Evolutionary conservation across 1,140 invertebrate genomes (phyloP).

Genomic region (Geopemphigus sp.): DNA sequence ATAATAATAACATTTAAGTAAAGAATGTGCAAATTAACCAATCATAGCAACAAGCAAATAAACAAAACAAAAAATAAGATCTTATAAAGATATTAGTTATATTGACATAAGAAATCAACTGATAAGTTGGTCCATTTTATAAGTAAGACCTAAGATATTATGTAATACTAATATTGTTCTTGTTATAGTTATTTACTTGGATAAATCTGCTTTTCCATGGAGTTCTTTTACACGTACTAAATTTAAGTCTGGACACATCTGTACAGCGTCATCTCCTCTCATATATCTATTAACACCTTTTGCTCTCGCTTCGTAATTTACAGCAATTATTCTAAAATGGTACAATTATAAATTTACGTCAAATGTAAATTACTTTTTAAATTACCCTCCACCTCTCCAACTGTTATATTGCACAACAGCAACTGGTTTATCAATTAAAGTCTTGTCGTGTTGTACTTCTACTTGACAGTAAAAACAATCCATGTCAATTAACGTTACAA

Average conservation of each 20-base stretch:
- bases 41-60: too few relatives aligned
- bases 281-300: slow-evolving; percentile 85
- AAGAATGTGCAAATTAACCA: too few relatives aligned
- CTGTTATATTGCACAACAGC: slow-evolving; percentile 94
- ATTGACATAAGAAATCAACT: too few relatives aligned
- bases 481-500: slow-evolving; percentile 92
- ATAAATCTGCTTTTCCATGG: slow-evolving; percentile 90
- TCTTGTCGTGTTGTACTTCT: slow-evolving; percentile 82
- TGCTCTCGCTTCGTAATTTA: slow-evolving; percentile 91
- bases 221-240: slow-evolving; percentile 81
- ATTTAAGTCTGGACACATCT: slow-evolving; percentile 81
- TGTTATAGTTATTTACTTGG: slow-evolving; percentile 66
- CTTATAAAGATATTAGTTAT: too few relatives aligned
- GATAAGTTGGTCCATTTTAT: too few relatives aligned
- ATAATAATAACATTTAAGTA: too few relatives aligned
- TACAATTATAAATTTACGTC: slow-evolving; percentile 55
- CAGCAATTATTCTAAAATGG: slow-evolving; percentile 82
- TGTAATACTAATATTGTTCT: not conserved
- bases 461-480: slow-evolving; percentile 98
- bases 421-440: slow-evolving; percentile 79
- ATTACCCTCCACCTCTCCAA: slow-evolving; percentile 85
- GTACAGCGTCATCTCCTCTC: slow-evolving; percentile 87
- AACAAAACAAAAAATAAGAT: too few relatives aligned
- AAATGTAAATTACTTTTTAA: not conserved
- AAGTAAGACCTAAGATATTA: not conserved